Base-by-base conservation (phyloP, 1,140 invertebrate genomes). In the Camponotus floridanus region DNA sequence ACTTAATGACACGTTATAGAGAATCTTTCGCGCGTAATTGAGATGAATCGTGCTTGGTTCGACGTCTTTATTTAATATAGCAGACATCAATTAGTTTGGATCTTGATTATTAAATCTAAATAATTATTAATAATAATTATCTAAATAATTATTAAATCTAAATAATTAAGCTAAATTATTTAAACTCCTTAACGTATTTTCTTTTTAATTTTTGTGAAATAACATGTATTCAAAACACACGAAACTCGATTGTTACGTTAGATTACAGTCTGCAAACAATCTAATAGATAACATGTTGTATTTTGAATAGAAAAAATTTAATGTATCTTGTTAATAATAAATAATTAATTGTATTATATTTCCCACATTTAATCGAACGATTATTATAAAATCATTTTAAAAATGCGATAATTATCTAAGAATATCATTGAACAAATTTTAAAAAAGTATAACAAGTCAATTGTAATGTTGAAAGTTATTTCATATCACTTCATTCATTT, bases 1-100 rank as follows among this genome's bases (percentile, higher is more conserved):
- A 36, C 33, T 55, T 79, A 79, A 79, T 79, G 76, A 55, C 8
- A 18, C 76, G 42, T 13, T n/a, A 26, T 26, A 26, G 26, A 67
- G 42, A 67, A 79, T 48, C 42, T 45, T 21, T 79, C 76, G 18
- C 62, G 48, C 45, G 13, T 79, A 68, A 79, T 79, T 79, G 31
- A 79, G 42, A 79, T 51, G 42, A 79, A 67, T 79, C 39, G 18
- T 45, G 18, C 18, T 48, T 48, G 31, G 3, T n/a, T 79, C n/a
- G 42, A 65, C 15, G 42, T 79, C 61, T 79, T 67, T 31, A 78
- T 64, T 78, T 9, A 55, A 51, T 21, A 33, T 45, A 65, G 36
- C 39, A 67, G 62, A 67, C 61, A 4, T 48, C n/a, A 79, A 79
- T 67, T 67, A 79, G 31, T 65, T 31, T 48, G 31, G 18, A 11